A percentile compares a stretch with the other conserved stretches of the same genome.
Conservation (phyloP, 2,888 invertebrate genomes). For the Bombylius discolor region DNA sequence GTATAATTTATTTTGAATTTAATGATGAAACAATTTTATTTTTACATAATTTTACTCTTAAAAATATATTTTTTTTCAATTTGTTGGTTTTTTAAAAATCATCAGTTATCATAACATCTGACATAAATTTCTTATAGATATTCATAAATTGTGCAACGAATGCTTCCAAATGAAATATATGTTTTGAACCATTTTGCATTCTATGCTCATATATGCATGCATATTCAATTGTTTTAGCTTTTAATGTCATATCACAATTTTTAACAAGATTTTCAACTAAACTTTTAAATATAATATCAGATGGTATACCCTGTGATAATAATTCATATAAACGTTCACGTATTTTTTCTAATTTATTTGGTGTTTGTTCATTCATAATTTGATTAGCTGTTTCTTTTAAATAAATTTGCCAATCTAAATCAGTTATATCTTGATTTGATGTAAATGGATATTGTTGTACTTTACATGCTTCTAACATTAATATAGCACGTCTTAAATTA, state of each 20-base stretch:
- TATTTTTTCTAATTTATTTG: conserved; percentile 69
- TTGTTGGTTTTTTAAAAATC: conserved; percentile 21
- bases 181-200: conserved; percentile 82
- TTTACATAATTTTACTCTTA: no score
- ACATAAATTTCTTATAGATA: conserved; percentile 69
- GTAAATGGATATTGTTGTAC: conserved; percentile 83
- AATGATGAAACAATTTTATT: no score
- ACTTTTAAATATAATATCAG: conserved; percentile 81
- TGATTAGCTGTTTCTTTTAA: conserved; percentile 74
- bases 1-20: no score
- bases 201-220: conserved; percentile 89
- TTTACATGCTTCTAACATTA: conserved; percentile 89
- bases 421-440: conserved; percentile 62
- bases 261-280: conserved; percentile 70
- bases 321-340: conserved; percentile 85
- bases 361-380: conserved; percentile 77
- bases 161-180: conserved; percentile 93
- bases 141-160: conserved; percentile 96
- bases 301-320: conserved; percentile 84
- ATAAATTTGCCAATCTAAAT: conserved; percentile 88
- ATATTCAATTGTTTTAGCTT: conserved; percentile 67
- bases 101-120: conserved; percentile 29
- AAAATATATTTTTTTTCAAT: conserved; percentile 11
- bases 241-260: conserved; percentile 83
- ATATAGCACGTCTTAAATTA: conserved; percentile 80